Percentiles rank a stretch among this genome's conserved stretches.
These are phyloP conservation scores for Clarias pachynema DNA, from an alignment of 2,797 vertebrate species.

Conservation along the genomic window DNA sequence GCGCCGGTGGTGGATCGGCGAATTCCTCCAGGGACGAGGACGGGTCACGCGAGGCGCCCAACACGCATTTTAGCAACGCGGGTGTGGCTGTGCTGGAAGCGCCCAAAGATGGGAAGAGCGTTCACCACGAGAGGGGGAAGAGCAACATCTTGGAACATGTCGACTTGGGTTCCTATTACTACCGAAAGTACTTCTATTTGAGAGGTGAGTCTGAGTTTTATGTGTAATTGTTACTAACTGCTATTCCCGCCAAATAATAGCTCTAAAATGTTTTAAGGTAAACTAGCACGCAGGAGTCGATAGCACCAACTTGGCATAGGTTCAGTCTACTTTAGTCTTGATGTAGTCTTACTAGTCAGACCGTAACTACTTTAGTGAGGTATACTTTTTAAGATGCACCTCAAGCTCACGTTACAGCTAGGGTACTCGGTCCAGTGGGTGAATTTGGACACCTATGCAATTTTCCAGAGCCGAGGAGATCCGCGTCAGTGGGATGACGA, in stretches of 20 bases:
- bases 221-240: neutral
- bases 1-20: constrained; percentile 85
- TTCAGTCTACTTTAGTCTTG: neutral
- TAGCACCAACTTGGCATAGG: neutral
- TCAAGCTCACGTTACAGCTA: neutral
- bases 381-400: neutral
- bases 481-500: neutral
- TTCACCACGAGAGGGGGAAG: constrained; percentile 90
- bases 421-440: neutral
- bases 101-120: constrained; percentile 86
- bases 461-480: neutral
- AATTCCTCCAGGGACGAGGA: constrained; percentile 88
- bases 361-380: neutral
- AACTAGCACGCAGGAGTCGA: neutral
- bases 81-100: constrained; percentile 95
- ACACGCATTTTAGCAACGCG: constrained; percentile 92
- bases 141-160: constrained; percentile 94
- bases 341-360: neutral
- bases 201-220: constrained; percentile 82
- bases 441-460: neutral
- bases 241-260: neutral
- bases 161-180: constrained; percentile 95
- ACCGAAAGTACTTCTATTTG: constrained; percentile 95
- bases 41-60: constrained; percentile 88
- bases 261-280: neutral